Percentiles rank a stretch among this genome's conserved stretches.
Evolutionary conservation across 2,113 vertebrate species (phyloP).

Genomic region (Rhabdomys dilectus): DNA sequence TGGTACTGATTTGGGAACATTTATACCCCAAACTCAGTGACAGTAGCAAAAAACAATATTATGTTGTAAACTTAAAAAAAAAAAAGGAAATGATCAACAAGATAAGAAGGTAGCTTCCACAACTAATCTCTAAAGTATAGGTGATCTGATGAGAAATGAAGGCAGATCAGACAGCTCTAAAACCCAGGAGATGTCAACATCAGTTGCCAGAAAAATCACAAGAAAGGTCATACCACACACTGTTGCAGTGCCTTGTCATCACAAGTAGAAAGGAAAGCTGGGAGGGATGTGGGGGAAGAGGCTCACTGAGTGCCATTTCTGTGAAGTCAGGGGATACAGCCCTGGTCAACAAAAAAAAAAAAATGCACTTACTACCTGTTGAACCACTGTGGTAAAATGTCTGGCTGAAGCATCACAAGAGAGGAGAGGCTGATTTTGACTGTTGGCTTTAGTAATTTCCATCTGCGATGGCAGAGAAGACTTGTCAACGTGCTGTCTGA

Average conservation of each 20-base stretch:
- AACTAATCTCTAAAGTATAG: not conserved
- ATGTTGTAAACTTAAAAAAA: not conserved
- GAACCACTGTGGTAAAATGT: not conserved
- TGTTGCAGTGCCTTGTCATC: not conserved
- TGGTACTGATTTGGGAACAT: not conserved
- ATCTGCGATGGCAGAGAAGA: not conserved
- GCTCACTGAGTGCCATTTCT: not conserved
- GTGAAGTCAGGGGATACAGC: not conserved
- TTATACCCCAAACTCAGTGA: not conserved
- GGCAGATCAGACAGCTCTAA: not conserved
- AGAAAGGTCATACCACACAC: too few species aligned
- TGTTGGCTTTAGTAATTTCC: not conserved
- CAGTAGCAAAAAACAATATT: not conserved
- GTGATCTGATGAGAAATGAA: not conserved
- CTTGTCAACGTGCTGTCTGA: not conserved
- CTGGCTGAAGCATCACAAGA: not conserved
- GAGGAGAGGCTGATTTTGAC: too few species aligned
- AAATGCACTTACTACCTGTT: not conserved
- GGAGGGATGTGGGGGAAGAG: not conserved
- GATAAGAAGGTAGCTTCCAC: not conserved
- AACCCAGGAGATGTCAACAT: not conserved
- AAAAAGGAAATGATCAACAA: not conserved
- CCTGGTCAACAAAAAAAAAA: not conserved
- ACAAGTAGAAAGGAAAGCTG: not conserved
- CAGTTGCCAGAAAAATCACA: not conserved